Base-by-base conservation (phyloP, 2,113 vertebrate genomes). In the Progne subis region DNA sequence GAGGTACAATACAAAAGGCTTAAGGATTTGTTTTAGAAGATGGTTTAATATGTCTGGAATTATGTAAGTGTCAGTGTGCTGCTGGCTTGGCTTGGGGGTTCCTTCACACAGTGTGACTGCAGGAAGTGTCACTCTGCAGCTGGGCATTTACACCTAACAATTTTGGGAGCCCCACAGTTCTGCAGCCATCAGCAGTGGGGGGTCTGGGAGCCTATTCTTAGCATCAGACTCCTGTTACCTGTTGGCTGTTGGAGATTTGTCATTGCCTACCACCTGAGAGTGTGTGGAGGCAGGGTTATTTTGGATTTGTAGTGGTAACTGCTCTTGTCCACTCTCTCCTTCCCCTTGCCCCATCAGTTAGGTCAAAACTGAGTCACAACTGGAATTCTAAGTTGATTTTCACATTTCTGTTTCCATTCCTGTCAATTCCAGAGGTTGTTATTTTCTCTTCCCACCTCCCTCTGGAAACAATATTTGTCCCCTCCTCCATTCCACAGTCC, bases 231-330 rank as follows among this genome's bases (percentile, higher is more conserved):
- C 17, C 17, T 23, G 28, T 57, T 49, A 79, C 41, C 37, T 79
- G 47, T 26, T 2, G 6, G 44, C 69, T 37, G 1, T 34, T 0
- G 0, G 76, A 11, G 41, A 17, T 50, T 64, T 57, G 31, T 65
- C 0, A 0, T 43, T 65, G 19, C 56, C 50, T 52, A n/a, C 23
- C 29, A 13, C 12, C 32, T 65, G 29, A 9, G 19, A 3, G 3
- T 12, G 32, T 41, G 53, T 34, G 56, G 46, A 64, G n/a, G 47
- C 3, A 2, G 28, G 16, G n/a, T 52, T 90, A 21, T 61, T 82
- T 78, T 1, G 2, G 43, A 9, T 70, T 32, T 74, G 60, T 56
- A 18, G 31, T n/a, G 20, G 7, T 44, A 19, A 17, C 34, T 53
- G 61, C 31, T 71, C 14, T 46, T 37, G 34, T 53, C 23, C 14